Evolutionary conservation across 2,113 vertebrate species (phyloP), one percentile per base, ranked within the genome.

Genomic region (Entelurus aequoreus): DNA sequence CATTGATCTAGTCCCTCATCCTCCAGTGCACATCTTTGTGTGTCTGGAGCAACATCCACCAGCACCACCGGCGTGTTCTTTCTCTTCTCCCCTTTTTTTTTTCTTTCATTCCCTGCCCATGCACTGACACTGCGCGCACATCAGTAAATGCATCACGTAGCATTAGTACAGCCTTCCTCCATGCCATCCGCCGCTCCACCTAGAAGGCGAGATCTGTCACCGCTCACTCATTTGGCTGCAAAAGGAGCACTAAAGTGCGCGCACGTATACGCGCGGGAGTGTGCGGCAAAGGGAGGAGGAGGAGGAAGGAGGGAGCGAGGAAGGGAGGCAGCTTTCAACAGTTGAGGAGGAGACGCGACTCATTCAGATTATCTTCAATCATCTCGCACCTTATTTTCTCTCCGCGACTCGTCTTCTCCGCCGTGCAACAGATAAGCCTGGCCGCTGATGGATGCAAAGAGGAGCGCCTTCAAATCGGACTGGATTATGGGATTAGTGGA

Each of bases 161-260:
- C 86, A 87, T 80, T 83, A 80, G 86, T 87, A 87, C 87, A 87
- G 84, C 82, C 86, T 79, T 88, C 86, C 81, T 89, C 87, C 87
- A 81, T 84, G 86, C 86, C 86, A 89, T 87, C 83, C 86, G 75
- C 36, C 12, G 47, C 69, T 71, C 83, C 91, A 67, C 90, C 90
- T 48, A 61, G 46, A 74, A 79, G 78, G 84, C 81, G 50, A 78
- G 78, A 86, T 87, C 87, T 89, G 87, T 89, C 87, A 87, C 84
- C 59, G 79, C 64, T 72, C 83, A 50, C 75, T 70, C 80, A 96
- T 94, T 95, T 93, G 94, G 94, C 89, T 93, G 92, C 89, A 89
- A 63, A 80, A 79, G 87, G 92, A 93, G 92, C 93, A 91, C 93
- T 44, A 93, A 94, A 95, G 92, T 92, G 93, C 94, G 94, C 94